Evolutionary conservation across 2,113 vertebrate genomes (phyloP), one percentile per base, ranked within the genome.

Genomic region (Mormyrus lacerda): DNA sequence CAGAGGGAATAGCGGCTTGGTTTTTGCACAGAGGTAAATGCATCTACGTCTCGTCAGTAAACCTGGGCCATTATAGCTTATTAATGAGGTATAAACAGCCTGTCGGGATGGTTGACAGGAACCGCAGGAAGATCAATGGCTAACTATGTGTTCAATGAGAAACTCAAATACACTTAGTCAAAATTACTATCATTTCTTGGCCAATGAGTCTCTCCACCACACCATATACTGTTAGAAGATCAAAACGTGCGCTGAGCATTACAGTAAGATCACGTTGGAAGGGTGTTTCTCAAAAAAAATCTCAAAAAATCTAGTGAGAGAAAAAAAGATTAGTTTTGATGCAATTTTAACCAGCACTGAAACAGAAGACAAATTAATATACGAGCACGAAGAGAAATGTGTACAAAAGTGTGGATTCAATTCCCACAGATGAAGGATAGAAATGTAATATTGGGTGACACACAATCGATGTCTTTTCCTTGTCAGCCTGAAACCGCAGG

Each of bases 1-100:
- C 8, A 53, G 91, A 87, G 93, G 91, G 89, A 69, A 48, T 45
- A 17, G 87, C 45, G 2, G 24, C 24, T 11, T 65, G 42, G 31
- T 35, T 88, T 88, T 31, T 6, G 4, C 73, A 11, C 65, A 31
- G 27, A 51, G 2, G 44, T 76, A 50, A 50, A 27, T 73, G n/a
- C n/a, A 21, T 88, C 47, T 45, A 76, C 47, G 4, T 17, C 44
- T 76, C 35, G 73, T 73, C 42, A 48, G 61, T 21, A 88, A 47
- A n/a, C 19, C 42, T 19, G 5, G n/a, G 44, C 24, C 42, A 69
- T 69, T 88, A 76, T 11, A 88, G 45, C 61, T 76, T 31, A 27
- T 76, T 76, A 88, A 76, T 7, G 24, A 48, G 1, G 47, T 76
- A 48, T 50, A 45, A 65, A 79, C 27, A 42, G 35, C 39, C 27